A percentile compares a stretch with the other conserved stretches of the same genome.
Evolutionary conservation across 2,113 vertebrate species (phyloP).

Genomic region (Brienomyrus brachyistius): DNA sequence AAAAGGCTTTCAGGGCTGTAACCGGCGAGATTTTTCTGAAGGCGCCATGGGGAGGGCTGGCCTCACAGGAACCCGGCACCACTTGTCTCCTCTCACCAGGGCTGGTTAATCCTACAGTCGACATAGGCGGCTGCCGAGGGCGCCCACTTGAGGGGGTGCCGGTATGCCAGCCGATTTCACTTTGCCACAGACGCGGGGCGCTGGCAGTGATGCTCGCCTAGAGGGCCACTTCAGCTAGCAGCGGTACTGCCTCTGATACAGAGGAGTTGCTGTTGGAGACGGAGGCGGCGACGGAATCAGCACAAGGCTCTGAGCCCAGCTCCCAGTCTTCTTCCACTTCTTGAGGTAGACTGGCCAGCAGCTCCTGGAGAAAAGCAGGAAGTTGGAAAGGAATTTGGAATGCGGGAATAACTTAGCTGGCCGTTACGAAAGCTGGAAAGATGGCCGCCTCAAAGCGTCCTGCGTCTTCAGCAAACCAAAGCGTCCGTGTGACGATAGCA

Average conservation of each 20-base stretch:
- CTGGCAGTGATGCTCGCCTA: background rate
- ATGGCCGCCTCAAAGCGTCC: background rate
- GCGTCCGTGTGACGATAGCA: background rate
- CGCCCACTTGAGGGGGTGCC: background rate
- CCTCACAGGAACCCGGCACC: constrained; percentile 65
- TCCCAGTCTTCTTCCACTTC: constrained; percentile 81
- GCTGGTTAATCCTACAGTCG: background rate
- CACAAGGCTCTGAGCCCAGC: constrained; percentile 59
- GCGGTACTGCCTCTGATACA: constrained; percentile 65
- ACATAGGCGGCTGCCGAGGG: background rate
- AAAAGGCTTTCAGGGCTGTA: constrained; percentile 49
- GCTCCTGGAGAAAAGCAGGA: constrained; percentile 59
- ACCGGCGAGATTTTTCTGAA: constrained; percentile 56
- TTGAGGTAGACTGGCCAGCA: constrained; percentile 90
- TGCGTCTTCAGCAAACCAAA: background rate
- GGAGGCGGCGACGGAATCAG: constrained; percentile 60
- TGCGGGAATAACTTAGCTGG: background rate
- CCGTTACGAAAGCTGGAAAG: background rate
- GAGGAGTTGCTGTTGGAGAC: constrained; percentile 67
- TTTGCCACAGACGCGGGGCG: background rate
- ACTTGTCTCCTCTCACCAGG: constrained; percentile 53
- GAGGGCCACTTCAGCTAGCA: background rate
- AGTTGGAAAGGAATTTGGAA: constrained; percentile 9
- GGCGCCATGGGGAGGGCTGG: constrained; percentile 47
- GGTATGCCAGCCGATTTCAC: background rate